A percentile compares a stretch with the other conserved stretches of the same genome.
Evolutionary conservation across 64 coral and sea anemone genomes (phyloP).

Genomic region (Montipora efflorescens): DNA sequence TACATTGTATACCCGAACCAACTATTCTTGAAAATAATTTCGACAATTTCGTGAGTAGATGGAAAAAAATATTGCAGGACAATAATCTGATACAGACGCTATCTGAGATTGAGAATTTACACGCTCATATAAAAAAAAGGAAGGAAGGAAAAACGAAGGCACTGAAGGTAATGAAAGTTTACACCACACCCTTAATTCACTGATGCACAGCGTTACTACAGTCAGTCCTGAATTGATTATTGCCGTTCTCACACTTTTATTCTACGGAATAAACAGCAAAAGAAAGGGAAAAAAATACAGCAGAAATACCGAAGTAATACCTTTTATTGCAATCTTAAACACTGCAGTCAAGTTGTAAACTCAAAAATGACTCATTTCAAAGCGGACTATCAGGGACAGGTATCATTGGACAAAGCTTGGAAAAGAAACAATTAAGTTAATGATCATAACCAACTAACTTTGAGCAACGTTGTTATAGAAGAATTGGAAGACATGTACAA

Average conservation of each 20-base stretch:
- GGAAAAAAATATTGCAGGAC: neutral
- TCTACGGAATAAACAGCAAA: conserved; percentile 5
- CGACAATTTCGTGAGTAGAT: conserved; percentile 19
- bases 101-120: neutral
- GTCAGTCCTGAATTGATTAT: conserved; percentile 8
- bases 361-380: no score
- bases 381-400: no score
- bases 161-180: neutral
- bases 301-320: conserved; percentile 8
- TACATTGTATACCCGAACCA: conserved; percentile 7
- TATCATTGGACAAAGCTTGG: no score
- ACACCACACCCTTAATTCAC: neutral
- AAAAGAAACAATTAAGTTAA: no score
- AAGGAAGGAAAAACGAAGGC: neutral
- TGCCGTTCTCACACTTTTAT: neutral
- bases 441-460: no score
- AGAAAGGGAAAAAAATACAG: neutral
- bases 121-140: neutral
- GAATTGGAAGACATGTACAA: neutral
- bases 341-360: no score
- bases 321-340: neutral
- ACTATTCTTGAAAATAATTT: conserved; percentile 51
- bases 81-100: neutral
- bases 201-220: neutral
- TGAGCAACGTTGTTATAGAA: neutral